Evolutionary conservation across 2,888 invertebrate genomes (phyloP).

Genomic region (Cheilosia impressa): DNA sequence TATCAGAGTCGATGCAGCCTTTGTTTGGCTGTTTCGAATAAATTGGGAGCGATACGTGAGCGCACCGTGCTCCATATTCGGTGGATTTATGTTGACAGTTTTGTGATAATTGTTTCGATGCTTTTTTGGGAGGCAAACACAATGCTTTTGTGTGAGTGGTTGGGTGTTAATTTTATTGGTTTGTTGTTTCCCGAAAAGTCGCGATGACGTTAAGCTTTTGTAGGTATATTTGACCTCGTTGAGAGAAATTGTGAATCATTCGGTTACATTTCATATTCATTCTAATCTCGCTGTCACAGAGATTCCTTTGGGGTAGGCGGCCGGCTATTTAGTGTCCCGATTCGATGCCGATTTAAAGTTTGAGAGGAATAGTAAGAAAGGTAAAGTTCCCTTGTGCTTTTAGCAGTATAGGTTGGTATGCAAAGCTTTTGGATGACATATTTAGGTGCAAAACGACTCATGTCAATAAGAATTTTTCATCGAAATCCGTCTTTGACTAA

Average conservation of each 20-base stretch:
- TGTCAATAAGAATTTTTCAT: too few species aligned
- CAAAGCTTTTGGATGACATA: too few species aligned
- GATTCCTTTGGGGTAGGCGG: not conserved
- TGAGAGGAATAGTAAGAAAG: too few species aligned
- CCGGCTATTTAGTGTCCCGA: too few species aligned
- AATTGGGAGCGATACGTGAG: conserved; percentile 10
- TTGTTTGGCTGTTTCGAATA: conserved; percentile 40
- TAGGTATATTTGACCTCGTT: not conserved
- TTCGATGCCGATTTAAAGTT: too few species aligned
- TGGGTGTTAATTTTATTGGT: conserved; percentile 20
- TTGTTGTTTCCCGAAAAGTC: not conserved
- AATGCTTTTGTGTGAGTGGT: not conserved
- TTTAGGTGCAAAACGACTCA: too few species aligned
- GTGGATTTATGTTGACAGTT: conserved; percentile 28
- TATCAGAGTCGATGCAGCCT: conserved; percentile 26
- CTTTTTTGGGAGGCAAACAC: not conserved
- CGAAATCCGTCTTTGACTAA: too few species aligned
- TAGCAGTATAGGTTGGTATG: too few species aligned
- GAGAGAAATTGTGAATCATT: not conserved
- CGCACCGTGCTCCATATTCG: conserved; percentile 40
- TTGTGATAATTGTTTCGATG: conserved; percentile 17
- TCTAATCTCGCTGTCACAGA: too few species aligned
- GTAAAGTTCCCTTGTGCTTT: too few species aligned
- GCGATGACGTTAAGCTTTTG: not conserved
- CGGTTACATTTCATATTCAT: too few species aligned